Evolutionary conservation across 1,140 invertebrate species (phyloP).

Genomic region (Hycleus cichorii): DNA sequence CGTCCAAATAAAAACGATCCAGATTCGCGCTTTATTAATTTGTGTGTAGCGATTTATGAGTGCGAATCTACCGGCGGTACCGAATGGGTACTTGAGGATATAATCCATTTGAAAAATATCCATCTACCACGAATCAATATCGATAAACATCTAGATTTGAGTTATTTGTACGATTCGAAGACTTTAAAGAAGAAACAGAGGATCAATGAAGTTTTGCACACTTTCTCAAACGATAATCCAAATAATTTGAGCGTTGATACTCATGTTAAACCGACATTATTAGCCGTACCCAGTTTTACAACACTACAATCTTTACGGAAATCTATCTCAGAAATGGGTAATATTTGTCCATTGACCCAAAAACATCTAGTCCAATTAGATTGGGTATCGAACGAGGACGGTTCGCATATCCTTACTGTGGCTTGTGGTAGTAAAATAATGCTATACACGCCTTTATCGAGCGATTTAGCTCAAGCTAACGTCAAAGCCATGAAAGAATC

Average conservation of each 20-base stretch:
- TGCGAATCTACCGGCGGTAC: conserved; percentile 96
- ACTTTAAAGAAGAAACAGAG: conserved; percentile 71
- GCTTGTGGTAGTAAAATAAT: conserved; percentile 90
- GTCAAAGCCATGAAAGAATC: conserved; percentile 59
- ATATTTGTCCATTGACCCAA: conserved; percentile 79
- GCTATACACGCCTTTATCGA: conserved; percentile 77
- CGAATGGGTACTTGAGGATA: conserved; percentile 99
- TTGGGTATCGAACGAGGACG: conserved; percentile 99
- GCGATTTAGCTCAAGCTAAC: conserved; percentile 83
- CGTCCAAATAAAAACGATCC: conserved; percentile 67
- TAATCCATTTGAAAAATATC: conserved; percentile 83
- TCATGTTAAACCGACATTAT: conserved; percentile 59
- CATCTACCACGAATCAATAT: conserved; percentile 73
- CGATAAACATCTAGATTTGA: conserved; percentile 71
- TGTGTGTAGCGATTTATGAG: conserved; percentile 97
- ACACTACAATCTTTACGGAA: conserved; percentile 82
- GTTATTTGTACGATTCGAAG: conserved; percentile 74
- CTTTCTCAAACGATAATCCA: conserved; percentile 49
- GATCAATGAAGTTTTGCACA: conserved; percentile 61
- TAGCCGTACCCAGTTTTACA: conserved; percentile 88
- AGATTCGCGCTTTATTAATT: conserved; percentile 82
- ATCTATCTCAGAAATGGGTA: conserved; percentile 85
- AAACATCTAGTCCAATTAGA: conserved; percentile 90
- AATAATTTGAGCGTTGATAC: conserved; percentile 56
- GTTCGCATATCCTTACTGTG: conserved; percentile 94